Evolutionary conservation across 1,140 invertebrate species (phyloP), one percentile per base, ranked within the genome.

Genomic region (Neuroterus valhalla): DNA sequence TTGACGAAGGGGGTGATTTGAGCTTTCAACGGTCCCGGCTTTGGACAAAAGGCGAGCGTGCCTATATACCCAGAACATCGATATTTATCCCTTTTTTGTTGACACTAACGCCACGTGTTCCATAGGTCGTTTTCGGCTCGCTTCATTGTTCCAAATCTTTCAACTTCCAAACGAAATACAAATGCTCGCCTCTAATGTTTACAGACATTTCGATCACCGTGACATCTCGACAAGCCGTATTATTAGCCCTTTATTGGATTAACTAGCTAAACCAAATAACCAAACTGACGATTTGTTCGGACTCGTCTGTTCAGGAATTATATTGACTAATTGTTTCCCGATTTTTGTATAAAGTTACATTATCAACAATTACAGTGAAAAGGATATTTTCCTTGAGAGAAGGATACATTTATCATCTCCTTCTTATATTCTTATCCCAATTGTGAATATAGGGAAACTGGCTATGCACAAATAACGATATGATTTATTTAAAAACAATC

Each of bases 1-100:
- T 82, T 77, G 67, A 71, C 67, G 80, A 81, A 79, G 78, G 80
- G 77, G 81, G 75, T 78, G 76, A 78, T 75, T 71, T 67, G 67
- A 80, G 78, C 77, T 76, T 82, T 77, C 74, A 5, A 52, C 72
- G 19, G 75, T 76, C 42, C 45, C 46, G 8, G 8, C 17, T 19
- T 48, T 19, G 46, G 46, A 48, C 46, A 48, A 48, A 48, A 48
- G 46, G 46, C 46, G 17, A 48, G 46, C 46, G 46, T 48, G 46
- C 46, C 46, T 48, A 48, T 48, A 48, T 48, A 19, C 46, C 15
- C 46, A 48, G n/a, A 48, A 15, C 46, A 48, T 48, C 46, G 46
- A 48, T 48, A 48, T 48, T 48, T 48, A 48, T 48, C 46, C 46
- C 46, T 48, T 48, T 48, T 17, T n/a, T 48, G 46, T 48, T 48